Percentiles rank a stretch among this genome's conserved stretches.
Evolutionary conservation across 1,140 invertebrate genomes (phyloP).

Genomic region (Trichonephila clavipes): DNA sequence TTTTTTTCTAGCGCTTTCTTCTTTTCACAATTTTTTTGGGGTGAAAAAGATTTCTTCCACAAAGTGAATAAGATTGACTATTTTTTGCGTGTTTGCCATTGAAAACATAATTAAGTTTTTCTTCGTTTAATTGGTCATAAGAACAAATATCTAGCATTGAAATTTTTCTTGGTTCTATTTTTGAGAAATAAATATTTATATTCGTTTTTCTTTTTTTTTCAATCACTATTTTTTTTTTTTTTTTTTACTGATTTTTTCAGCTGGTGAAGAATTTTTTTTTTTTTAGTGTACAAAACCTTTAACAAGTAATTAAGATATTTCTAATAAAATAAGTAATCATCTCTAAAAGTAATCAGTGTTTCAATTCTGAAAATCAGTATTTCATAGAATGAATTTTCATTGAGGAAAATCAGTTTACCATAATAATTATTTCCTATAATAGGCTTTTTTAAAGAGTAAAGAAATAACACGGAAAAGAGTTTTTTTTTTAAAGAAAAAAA

Average conservation of each 20-base stretch:
- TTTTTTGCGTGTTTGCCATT: constrained; percentile 21
- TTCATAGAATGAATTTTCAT: background rate
- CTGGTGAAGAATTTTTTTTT: background rate
- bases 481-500: background rate
- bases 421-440: background rate
- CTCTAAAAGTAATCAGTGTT: constrained; percentile 5
- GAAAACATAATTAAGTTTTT: constrained; percentile 70
- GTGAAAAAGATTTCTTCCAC: background rate
- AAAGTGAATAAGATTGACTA: background rate
- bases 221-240: background rate
- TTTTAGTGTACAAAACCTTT: background rate
- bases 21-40: background rate
- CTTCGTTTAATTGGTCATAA: constrained; percentile 46
- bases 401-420: constrained; percentile 26
- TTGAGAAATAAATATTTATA: constrained; percentile 47
- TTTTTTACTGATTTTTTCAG: background rate
- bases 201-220: background rate
- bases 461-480: background rate
- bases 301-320: constrained; percentile 58
- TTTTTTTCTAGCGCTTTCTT: background rate
- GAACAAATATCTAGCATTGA: background rate
- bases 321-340: constrained; percentile 39
- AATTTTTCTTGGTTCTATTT: constrained; percentile 15
- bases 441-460: background rate
- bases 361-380: background rate